A percentile compares a stretch with the other conserved stretches of the same genome.
Conservation (phyloP, 2,113 vertebrate genomes). For the Zapus hudsonius region DNA sequence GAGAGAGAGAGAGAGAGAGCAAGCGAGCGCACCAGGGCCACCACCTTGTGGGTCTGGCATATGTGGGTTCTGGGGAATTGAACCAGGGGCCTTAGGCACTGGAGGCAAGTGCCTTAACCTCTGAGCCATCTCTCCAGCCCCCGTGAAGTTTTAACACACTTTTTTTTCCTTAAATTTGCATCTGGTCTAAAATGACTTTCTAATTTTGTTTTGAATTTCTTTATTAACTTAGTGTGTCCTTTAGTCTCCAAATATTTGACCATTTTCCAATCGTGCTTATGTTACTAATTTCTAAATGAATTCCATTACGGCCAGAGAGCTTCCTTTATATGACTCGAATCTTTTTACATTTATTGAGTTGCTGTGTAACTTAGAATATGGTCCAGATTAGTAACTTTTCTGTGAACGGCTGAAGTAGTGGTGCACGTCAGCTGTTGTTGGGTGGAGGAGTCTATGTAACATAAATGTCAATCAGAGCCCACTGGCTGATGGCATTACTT, state of each 20-base stretch:
- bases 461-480: not conserved
- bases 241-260: slow-evolving; percentile 2
- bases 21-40: no score
- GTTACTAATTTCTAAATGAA: not conserved
- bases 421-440: not conserved
- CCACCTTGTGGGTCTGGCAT: no score
- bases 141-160: not conserved
- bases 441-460: not conserved
- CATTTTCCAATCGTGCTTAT: not conserved
- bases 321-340: not conserved
- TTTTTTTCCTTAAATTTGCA: not conserved
- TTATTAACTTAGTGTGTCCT: not conserved
- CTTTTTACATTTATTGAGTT: not conserved
- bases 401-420: not conserved
- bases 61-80: no score
- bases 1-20: no score
- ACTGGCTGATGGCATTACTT: not conserved
- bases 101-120: not conserved
- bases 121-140: not conserved
- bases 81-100: no score
- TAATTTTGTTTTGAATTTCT: not conserved
- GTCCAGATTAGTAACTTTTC: not conserved
- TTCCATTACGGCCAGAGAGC: not conserved
- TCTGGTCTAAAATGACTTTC: not conserved
- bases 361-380: not conserved